Base-by-base conservation (phyloP, 2,888 invertebrate species). In the Crioceris asparagi region DNA sequence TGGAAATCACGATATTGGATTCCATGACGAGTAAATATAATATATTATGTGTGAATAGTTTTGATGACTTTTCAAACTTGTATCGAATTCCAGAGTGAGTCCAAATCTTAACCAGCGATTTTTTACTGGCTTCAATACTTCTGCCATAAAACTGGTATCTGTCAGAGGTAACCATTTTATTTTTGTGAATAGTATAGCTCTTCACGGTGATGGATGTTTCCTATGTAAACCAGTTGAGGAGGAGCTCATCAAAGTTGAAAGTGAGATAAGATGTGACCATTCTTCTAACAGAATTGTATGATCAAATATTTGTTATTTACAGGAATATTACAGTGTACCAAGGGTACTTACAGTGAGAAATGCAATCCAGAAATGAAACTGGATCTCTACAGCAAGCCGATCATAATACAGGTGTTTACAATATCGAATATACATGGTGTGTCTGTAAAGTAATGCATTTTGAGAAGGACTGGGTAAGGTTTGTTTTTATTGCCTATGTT, bases 1-100 rank as follows among this genome's bases (percentile, higher is more conserved):
- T 31, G 97, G 98, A 10, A 98, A 98, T 68, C 97, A 98, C 69
- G 98, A 98, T 60, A 82, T 97, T 53, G 97, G 97, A 40, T 97
- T 94, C 64, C 97, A 98, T 68, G 92, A 96, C 64, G 77, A 79
- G 88, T 86, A 67, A 62, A 68, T 59, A 14, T 18, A 1, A 38
- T 34, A 8, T 27, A 26, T 8, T 8, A n/a, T n/a, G n/a, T n/a
- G n/a, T n/a, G n/a, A 11, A 19, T 16, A 12, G 11, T 29, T 16
- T 8, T 12, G 32, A 8, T 31, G 16, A 15, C 15, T 23, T n/a
- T n/a, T n/a, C n/a, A n/a, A n/a, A n/a, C n/a, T 18, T 16, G 31
- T n/a, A n/a, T n/a, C 36, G 4, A 17, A 35, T 57, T 59, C 37
- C 47, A 82, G 83, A 55, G 77, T 86, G 56, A 79, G 78, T 44